Evolutionary conservation across 2,113 vertebrate genomes (phyloP).

Genomic region (Actenoides hombroni): DNA sequence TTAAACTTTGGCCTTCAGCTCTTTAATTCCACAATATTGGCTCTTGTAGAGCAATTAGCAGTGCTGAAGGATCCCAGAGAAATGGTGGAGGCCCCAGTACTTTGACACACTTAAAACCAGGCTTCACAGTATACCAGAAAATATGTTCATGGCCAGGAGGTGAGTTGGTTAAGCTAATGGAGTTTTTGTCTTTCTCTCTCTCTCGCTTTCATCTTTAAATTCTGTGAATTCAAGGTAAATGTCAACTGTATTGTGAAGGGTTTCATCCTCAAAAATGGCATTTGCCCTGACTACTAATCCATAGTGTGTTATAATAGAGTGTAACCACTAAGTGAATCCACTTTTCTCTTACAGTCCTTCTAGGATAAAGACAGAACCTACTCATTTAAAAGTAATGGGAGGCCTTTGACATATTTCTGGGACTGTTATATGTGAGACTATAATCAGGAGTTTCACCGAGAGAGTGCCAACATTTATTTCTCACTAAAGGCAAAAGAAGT

Average conservation of each 20-base stretch:
- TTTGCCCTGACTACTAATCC: not conserved
- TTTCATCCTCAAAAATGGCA: not conserved
- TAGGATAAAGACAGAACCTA: not conserved
- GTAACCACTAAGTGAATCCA: not conserved
- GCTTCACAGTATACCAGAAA: not conserved
- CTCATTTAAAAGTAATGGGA: not conserved
- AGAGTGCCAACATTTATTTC: not conserved
- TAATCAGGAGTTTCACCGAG: not conserved
- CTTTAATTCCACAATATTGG: not conserved
- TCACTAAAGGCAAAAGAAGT: not conserved
- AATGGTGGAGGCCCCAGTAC: not conserved
- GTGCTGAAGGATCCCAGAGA: not conserved
- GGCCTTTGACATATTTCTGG: not conserved
- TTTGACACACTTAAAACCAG: not conserved
- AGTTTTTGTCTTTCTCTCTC: not conserved
- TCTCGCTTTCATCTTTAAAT: not conserved
- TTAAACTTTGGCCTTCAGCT: not conserved
- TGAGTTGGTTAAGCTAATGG: not conserved
- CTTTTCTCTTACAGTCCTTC: not conserved
- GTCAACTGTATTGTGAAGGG: not conserved
- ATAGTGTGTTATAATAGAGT: not conserved
- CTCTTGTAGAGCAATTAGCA: not conserved
- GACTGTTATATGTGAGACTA: not conserved
- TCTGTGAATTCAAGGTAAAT: not conserved
- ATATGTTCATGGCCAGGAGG: not conserved